Evolutionary conservation across 2,888 invertebrate species (phyloP).

Genomic region (Pheosia tremula): DNA sequence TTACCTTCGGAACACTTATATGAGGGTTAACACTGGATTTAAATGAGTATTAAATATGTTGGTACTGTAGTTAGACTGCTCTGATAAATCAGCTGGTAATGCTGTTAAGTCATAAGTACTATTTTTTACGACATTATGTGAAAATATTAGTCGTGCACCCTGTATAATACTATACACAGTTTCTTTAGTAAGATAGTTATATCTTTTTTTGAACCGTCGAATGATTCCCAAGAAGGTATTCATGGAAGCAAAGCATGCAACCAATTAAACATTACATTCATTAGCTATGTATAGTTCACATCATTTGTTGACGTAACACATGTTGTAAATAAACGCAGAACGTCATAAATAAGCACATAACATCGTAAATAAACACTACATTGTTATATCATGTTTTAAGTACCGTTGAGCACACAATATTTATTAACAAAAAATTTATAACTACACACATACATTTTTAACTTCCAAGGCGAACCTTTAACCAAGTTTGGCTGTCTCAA

Average conservation of each 20-base stretch:
- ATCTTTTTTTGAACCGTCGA: neutral
- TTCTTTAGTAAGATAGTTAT: neutral
- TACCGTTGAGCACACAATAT: too few relatives aligned
- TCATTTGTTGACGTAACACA: neutral
- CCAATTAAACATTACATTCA: neutral
- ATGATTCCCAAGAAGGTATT: neutral
- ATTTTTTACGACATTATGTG: too few relatives aligned
- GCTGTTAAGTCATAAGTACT: too few relatives aligned
- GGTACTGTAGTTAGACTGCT: too few relatives aligned
- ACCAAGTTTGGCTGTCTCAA: neutral
- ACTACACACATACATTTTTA: neutral
- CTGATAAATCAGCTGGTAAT: too few relatives aligned
- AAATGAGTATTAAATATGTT: too few relatives aligned
- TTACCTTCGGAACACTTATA: too few relatives aligned
- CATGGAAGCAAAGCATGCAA: neutral
- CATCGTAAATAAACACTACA: neutral
- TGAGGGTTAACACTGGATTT: too few relatives aligned
- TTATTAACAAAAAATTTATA: too few relatives aligned
- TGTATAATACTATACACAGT: neutral
- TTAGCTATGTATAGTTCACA: neutral
- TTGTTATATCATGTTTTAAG: neutral
- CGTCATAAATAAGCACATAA: neutral
- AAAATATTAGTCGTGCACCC: too few relatives aligned
- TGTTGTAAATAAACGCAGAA: neutral
- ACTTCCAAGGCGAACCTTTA: neutral